Base-by-base conservation (phyloP, 92 coral and sea anemone genomes). In the Desmophyllum pertusum region DNA sequence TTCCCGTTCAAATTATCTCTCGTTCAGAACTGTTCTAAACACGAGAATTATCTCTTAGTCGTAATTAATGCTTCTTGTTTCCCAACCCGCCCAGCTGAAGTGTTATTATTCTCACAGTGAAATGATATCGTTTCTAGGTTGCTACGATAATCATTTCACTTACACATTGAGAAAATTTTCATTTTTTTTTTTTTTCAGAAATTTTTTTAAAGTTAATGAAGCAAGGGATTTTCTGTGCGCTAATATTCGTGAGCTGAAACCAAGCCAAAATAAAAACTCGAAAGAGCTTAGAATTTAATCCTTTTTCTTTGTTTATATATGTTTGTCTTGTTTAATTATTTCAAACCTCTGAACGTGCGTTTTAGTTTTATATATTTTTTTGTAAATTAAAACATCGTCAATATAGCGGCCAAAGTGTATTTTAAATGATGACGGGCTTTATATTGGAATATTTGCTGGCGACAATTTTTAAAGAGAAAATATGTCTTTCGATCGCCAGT, bases 21-120 rank as follows among this genome's bases (percentile, higher is more conserved):
- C 33, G 31, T 52, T 75, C 64, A 66, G 61, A 43, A 33, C 21
- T 75, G 33, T 75, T 75, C 79, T 36, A 15, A 14, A 42, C 40
- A 52, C 61, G n/a, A 52, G 31, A 75, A 75, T 75, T 51, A 75
- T 75, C 46, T 51, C 45, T 75, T 38, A 53, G 25, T 21, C 3
- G 45, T 53, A 75, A 52, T 75, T 52, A 75, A 35, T 10, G 65
- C 65, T 75, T 50, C 79, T 75, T 75, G 79, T 75, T 52, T 53
- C 18, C 42, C 27, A 53, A 39, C 64, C 59, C 79, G 67, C 79
- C 79, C 79, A 50, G 45, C 79, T 38, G 65, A 75, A 75, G 31
- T 33, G 19, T 75, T 33, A 50, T 53, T 31, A 31, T 75, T 51
- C 14, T 75, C 39, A 33, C 15, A 19, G 62, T 33, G 29, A 48